Evolutionary conservation across 1,140 invertebrate genomes (phyloP), one percentile per base, ranked within the genome.

Genomic region (Drosophila serrata): DNA sequence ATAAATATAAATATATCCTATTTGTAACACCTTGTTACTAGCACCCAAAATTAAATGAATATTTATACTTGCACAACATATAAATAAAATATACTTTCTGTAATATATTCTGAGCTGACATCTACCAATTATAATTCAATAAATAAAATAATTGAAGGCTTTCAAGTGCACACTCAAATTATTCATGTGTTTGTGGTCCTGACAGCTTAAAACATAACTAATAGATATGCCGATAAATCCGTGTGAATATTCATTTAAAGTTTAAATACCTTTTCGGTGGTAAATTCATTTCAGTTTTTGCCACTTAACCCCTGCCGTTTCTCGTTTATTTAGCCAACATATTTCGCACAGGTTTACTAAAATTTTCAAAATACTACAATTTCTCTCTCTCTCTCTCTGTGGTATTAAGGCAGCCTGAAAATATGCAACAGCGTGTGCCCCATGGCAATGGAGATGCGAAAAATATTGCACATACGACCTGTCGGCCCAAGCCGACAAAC

Each of bases 401-500:
- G 33, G 29, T 8, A 15, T 19, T 11, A 13, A 35, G 65, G 29
- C 65, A 43, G 65, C 62, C 65, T 27, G 15, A 22, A 69, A 69
- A 63, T 43, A 67, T 69, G 65, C 65, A 53, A 69, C 62, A 67
- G 35, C 45, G 19, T 37, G 27, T 4, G 37, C 46, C 59, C 22
- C 33, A n/a, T 27, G 62, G 46, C 62, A 17, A n/a, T 45, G 39
- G 37, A 43, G 46, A 37, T 33, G 11, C 12, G 37, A 15, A 55
- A 69, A 29, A 81, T 68, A 79, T 87, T 68, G 24, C 75, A 31
- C 79, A 73, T 87, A 72, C 79, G 79, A 68, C 69, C 53, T 40
- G 75, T 74, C 35, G 51, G 53, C 35, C 60, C 35, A 55, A 12
- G 42, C 24, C 22, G 15, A 48, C 42, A 70, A 70, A 70, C 69